Evolutionary conservation across 2,888 invertebrate genomes (phyloP).

Genomic region (Doris montereyensis): DNA sequence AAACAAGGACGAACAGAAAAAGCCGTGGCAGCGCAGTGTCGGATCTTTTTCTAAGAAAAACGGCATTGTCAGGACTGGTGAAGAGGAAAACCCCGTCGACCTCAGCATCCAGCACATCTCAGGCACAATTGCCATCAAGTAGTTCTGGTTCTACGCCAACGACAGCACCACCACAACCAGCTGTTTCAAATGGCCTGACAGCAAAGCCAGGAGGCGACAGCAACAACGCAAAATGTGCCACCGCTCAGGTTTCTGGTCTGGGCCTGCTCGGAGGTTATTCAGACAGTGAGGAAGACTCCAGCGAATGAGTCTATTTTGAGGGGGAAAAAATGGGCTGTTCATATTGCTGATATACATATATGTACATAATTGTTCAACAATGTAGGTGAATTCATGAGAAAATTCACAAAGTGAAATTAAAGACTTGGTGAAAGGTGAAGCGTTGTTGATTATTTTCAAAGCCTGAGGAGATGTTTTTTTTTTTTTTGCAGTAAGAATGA

Average conservation of each 20-base stretch:
- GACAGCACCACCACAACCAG: not conserved
- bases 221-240: not conserved
- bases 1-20: conserved; percentile 45
- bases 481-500: too few species aligned
- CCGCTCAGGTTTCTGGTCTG: conserved; percentile 34
- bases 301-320: too few species aligned
- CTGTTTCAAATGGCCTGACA: not conserved
- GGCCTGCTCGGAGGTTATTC: conserved; percentile 56
- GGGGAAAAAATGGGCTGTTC: too few species aligned
- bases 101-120: not conserved
- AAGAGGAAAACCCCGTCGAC: conserved; percentile 49
- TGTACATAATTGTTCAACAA: too few species aligned
- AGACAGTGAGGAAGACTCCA: conserved; percentile 49
- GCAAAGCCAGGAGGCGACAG: not conserved
- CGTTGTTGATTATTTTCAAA: too few species aligned
- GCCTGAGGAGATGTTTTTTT: too few species aligned
- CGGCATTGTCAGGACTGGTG: conserved; percentile 54
- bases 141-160: not conserved
- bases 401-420: too few species aligned
- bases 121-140: not conserved
- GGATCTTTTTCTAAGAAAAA: conserved; percentile 54
- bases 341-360: too few species aligned
- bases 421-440: too few species aligned
- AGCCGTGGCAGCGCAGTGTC: conserved; percentile 60
- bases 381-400: too few species aligned